Evolutionary conservation across 2,797 vertebrate species (phyloP).

Genomic region (Pseudochaenichthys georgianus): DNA sequence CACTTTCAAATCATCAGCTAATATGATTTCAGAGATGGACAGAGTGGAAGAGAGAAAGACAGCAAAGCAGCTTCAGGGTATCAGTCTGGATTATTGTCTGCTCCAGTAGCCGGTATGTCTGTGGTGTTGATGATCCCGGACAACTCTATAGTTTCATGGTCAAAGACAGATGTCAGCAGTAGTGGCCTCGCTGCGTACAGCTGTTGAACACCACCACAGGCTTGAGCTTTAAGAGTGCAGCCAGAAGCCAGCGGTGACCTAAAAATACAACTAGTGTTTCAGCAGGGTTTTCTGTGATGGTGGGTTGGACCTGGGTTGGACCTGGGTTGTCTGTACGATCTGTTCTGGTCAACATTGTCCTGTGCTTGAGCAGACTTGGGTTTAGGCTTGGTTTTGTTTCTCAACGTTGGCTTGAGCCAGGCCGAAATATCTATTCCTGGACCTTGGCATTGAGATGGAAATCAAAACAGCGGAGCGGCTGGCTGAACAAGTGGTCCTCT

Average conservation of each 20-base stretch:
- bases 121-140: conserved; percentile 71
- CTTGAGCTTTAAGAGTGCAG: conserved; percentile 66
- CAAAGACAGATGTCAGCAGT: conserved; percentile 76
- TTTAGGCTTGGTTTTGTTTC: conserved; percentile 40
- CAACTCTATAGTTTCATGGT: conserved; percentile 68
- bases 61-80: conserved; percentile 65
- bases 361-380: conserved; percentile 23
- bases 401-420: conserved; percentile 25
- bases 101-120: conserved; percentile 75
- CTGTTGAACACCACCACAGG: conserved; percentile 74
- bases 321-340: conserved; percentile 33
- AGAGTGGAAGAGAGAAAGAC: conserved; percentile 68
- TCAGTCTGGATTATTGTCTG: conserved; percentile 78
- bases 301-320: conserved; percentile 59
- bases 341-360: conserved; percentile 50
- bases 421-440: conserved; percentile 74
- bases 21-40: conserved; percentile 79
- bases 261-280: conserved; percentile 82
- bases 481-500: conserved; percentile 82
- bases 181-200: conserved; percentile 55
- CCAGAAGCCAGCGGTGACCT: conserved; percentile 74
- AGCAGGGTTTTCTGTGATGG: conserved; percentile 49
- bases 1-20: conserved; percentile 77
- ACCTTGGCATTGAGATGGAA: conserved; percentile 79
- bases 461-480: conserved; percentile 77